phyloP scores from a whole-genome alignment of 2,888 invertebrate genomes.

The Yponomeuta evonymella region DNA sequence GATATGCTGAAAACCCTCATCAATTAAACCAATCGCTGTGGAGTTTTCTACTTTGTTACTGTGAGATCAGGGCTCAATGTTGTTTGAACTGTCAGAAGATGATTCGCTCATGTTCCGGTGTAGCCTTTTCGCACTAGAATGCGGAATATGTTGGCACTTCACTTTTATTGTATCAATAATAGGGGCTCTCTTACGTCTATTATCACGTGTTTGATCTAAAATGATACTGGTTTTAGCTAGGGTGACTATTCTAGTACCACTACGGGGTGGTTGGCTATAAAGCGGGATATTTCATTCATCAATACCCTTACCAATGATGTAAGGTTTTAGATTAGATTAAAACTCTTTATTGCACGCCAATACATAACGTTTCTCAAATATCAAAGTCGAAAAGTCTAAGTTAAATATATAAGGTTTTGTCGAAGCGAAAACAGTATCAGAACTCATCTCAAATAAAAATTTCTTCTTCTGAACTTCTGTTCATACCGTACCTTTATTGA shows the following conservation, averaged over 20 bases:
- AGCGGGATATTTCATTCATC: no score
- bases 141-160: slow-evolving; percentile 75
- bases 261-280: no score
- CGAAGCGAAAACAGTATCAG: no score
- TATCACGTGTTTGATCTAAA: slow-evolving; percentile 77
- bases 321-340: no score
- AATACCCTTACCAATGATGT: no score
- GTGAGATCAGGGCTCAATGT: slow-evolving; percentile 27
- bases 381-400: no score
- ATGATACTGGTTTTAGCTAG: slow-evolving; percentile 63
- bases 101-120: slow-evolving; percentile 39
- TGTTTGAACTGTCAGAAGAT: slow-evolving; percentile 26
- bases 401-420: no score
- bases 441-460: no score
- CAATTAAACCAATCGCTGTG: slow-evolving; percentile 25
- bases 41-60: slow-evolving; percentile 29
- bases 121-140: slow-evolving; percentile 62
- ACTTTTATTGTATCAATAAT: slow-evolving; percentile 77
- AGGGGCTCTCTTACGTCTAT: slow-evolving; percentile 74
- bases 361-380: no score
- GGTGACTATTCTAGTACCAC: slow-evolving; percentile 34
- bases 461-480: no score
- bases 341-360: no score
- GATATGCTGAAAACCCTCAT: slow-evolving; percentile 51
- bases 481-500: no score